phyloP scores from a whole-genome alignment of 1,140 invertebrate species.

The Stegodyphus mimosarum region DNA sequence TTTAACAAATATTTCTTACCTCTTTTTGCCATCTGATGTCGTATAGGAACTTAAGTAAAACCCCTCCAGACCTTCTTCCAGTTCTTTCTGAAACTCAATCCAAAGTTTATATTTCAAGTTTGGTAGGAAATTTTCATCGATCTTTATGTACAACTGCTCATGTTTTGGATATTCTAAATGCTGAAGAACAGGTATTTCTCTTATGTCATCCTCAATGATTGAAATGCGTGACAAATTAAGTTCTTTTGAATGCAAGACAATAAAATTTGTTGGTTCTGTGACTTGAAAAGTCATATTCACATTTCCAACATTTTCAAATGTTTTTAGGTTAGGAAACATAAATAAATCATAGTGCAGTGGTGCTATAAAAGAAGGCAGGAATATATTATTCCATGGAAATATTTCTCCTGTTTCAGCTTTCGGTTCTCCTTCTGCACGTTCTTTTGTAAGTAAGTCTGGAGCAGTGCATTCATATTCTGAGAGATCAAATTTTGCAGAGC shows the following conservation, averaged over 20 bases:
- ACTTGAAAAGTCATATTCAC: slow-evolving; percentile 73
- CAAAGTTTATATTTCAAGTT: slow-evolving; percentile 84
- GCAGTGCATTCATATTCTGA: not conserved
- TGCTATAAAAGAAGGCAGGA: slow-evolving; percentile 82
- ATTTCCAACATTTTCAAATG: slow-evolving; percentile 81
- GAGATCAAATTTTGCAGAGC: slow-evolving; percentile 18
- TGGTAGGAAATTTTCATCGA: slow-evolving; percentile 74
- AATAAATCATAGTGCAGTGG: slow-evolving; percentile 89
- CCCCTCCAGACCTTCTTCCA: slow-evolving; percentile 85
- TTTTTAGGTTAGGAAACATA: slow-evolving; percentile 93
- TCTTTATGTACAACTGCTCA: slow-evolving; percentile 87
- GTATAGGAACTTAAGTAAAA: slow-evolving; percentile 93
- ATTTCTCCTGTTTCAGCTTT: slow-evolving; percentile 76
- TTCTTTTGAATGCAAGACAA: slow-evolving; percentile 91
- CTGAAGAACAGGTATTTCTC: slow-evolving; percentile 73
- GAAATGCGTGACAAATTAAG: slow-evolving; percentile 84
- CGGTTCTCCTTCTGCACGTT: slow-evolving; percentile 8
- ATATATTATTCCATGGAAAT: slow-evolving; percentile 90
- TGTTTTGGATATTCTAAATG: slow-evolving; percentile 82
- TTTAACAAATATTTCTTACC: slow-evolving; percentile 71
- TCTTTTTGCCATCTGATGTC: slow-evolving; percentile 78
- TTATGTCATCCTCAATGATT: slow-evolving; percentile 46
- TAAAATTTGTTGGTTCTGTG: slow-evolving; percentile 84
- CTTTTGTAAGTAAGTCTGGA: not conserved
- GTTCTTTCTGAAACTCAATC: slow-evolving; percentile 82